Conservation (phyloP, 2,797 vertebrate genomes). For the Eleutherodactylus coqui region DNA sequence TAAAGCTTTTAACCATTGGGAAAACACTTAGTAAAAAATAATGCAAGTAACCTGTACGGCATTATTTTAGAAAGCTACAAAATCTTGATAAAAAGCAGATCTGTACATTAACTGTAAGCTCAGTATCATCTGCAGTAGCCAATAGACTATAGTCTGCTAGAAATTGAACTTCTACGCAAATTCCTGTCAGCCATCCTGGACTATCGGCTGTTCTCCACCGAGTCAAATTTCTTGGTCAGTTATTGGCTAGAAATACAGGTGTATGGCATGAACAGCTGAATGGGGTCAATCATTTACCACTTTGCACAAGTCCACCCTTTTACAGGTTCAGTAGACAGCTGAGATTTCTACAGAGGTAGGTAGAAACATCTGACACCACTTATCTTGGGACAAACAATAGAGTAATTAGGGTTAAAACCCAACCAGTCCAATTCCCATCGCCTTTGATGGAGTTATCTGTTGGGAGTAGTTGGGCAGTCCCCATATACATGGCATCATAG, state of each 20-base stretch:
- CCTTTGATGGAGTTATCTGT: background rate
- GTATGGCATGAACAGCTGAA: no score
- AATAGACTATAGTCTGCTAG: no score
- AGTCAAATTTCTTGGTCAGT: no score
- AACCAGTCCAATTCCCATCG: background rate
- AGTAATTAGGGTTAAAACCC: background rate
- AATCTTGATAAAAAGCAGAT: background rate
- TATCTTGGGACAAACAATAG: background rate
- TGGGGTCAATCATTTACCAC: no score
- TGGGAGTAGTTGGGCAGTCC: background rate
- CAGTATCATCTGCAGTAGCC: background rate
- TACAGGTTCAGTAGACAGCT: background rate
- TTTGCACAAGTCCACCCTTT: no score
- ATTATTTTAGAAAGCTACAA: background rate
- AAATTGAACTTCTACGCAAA: no score
- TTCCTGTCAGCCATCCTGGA: no score
- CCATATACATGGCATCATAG: background rate
- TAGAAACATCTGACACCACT: background rate
- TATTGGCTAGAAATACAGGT: no score
- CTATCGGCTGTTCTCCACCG: no score
- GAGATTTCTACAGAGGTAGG: background rate
- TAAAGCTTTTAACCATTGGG: background rate
- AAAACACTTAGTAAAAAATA: no score
- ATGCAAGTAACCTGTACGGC: no score
- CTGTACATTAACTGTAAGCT: background rate